Evolutionary conservation across 2,888 invertebrate genomes (phyloP).

Genomic region (Alloplasta piceator): DNA sequence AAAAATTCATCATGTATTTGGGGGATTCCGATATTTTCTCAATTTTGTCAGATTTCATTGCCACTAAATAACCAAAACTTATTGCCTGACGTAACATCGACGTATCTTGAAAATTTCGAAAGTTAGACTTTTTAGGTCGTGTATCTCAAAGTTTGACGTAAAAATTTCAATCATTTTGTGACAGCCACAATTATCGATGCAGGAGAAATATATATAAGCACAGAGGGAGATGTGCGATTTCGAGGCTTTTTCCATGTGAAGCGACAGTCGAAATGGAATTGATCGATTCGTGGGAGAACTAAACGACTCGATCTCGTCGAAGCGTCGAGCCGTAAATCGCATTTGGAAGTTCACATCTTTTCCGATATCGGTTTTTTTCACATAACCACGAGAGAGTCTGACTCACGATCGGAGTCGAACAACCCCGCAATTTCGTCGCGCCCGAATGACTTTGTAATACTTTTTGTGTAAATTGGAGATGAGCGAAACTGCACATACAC

Average conservation of each 20-base stretch:
- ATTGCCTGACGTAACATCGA: no score
- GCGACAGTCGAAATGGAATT: slow-evolving; percentile 5
- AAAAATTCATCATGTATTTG: no score
- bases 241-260: slow-evolving; percentile 13
- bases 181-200: no score
- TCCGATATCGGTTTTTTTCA: slow-evolving; percentile 54
- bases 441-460: slow-evolving; percentile 13
- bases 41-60: no score
- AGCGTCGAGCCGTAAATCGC: slow-evolving; percentile 43
- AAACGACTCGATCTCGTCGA: slow-evolving; percentile 41
- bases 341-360: slow-evolving; percentile 38
- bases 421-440: slow-evolving; percentile 37
- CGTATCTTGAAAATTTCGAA: no score
- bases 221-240: slow-evolving; percentile 1
- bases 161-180: no score
- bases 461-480: not conserved
- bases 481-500: not conserved
- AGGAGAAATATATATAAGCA: not conserved
- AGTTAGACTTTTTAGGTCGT: no score
- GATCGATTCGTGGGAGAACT: slow-evolving; percentile 8
- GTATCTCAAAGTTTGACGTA: no score
- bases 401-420: slow-evolving; percentile 16
- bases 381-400: slow-evolving; percentile 6
- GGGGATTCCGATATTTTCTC: no score
- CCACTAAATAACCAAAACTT: no score